These are phyloP conservation scores for Neoniphon sammara DNA, from an alignment of 2,797 vertebrate genomes.

Conservation along the genomic window DNA sequence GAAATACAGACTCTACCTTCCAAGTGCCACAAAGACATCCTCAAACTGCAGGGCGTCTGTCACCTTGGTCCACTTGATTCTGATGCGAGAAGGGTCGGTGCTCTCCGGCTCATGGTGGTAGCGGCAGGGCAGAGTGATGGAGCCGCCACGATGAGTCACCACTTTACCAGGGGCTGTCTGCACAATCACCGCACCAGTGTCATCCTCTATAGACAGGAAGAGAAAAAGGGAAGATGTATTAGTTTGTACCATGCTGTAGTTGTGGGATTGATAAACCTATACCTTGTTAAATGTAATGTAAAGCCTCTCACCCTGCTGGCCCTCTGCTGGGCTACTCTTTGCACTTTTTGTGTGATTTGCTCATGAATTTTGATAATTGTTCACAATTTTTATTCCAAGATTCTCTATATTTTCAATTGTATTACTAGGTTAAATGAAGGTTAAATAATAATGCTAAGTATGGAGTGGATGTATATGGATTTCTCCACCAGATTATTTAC, in stretches of 20 bases:
- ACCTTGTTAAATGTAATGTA: background rate
- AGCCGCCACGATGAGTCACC: slow-evolving; percentile 92
- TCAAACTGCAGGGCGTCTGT: slow-evolving; percentile 88
- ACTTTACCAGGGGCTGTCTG: slow-evolving; percentile 96
- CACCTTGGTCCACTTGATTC: slow-evolving; percentile 97
- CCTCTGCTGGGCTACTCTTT: too few species aligned
- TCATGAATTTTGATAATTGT: too few species aligned
- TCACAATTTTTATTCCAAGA: too few species aligned
- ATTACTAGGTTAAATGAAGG: too few species aligned
- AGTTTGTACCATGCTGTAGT: background rate
- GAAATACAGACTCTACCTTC: slow-evolving; percentile 68
- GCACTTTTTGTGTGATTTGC: too few species aligned
- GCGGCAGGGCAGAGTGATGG: slow-evolving; percentile 94
- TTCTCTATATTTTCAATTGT: too few species aligned
- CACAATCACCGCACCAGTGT: slow-evolving; percentile 92
- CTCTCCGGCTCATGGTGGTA: slow-evolving; percentile 90
- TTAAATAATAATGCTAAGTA: background rate
- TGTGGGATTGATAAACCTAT: background rate
- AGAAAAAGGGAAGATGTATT: background rate
- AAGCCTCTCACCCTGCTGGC: background rate
- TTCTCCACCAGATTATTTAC: background rate
- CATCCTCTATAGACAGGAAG: slow-evolving; percentile 85
- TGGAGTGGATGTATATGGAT: background rate
- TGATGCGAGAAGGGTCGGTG: slow-evolving; percentile 86
- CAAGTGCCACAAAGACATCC: slow-evolving; percentile 93